A percentile compares a stretch with the other conserved stretches of the same genome.
Evolutionary conservation across 2,888 invertebrate species (phyloP).

Genomic region (Polydrusus cervinus): DNA sequence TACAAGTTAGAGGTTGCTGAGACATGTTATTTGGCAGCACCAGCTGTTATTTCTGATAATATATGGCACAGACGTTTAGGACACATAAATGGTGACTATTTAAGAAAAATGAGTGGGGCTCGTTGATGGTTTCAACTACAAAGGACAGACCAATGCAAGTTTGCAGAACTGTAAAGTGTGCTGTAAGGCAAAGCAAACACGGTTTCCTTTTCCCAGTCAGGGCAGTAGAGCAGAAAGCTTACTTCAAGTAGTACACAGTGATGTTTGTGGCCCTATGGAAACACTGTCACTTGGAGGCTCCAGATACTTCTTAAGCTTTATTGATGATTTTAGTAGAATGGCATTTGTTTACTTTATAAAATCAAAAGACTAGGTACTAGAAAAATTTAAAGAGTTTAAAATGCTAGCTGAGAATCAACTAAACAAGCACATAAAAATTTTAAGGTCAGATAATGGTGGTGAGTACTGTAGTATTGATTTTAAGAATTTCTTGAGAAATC

Average conservation of each 20-base stretch:
- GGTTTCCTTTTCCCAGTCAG: slow-evolving; percentile 58
- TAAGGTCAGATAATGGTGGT: slow-evolving; percentile 59
- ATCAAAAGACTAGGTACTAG: slow-evolving; percentile 59
- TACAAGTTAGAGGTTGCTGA: neutral
- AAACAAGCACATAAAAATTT: slow-evolving; percentile 58
- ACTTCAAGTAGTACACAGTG: slow-evolving; percentile 59
- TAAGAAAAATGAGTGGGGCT: slow-evolving; percentile 42
- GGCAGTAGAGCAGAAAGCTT: slow-evolving; percentile 55
- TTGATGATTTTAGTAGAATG: slow-evolving; percentile 47
- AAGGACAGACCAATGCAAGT: neutral
- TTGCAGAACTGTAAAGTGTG: slow-evolving; percentile 31
- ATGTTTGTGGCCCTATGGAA: slow-evolving; percentile 57
- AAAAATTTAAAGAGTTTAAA: slow-evolving; percentile 60
- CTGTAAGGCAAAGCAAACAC: too few relatives aligned
- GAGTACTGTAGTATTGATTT: slow-evolving; percentile 55
- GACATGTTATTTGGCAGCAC: neutral
- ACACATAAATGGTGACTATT: slow-evolving; percentile 41
- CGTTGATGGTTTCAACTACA: slow-evolving; percentile 12
- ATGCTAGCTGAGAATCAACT: slow-evolving; percentile 60
- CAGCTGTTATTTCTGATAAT: slow-evolving; percentile 26
- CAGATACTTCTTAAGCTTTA: slow-evolving; percentile 45
- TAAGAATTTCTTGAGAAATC: slow-evolving; percentile 30
- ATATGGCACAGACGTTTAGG: slow-evolving; percentile 57
- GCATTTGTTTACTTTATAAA: slow-evolving; percentile 56
- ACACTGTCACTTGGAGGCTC: slow-evolving; percentile 48